These are phyloP conservation scores for Periparus ater DNA, from an alignment of 2,797 vertebrate species.

Conservation along the genomic window DNA sequence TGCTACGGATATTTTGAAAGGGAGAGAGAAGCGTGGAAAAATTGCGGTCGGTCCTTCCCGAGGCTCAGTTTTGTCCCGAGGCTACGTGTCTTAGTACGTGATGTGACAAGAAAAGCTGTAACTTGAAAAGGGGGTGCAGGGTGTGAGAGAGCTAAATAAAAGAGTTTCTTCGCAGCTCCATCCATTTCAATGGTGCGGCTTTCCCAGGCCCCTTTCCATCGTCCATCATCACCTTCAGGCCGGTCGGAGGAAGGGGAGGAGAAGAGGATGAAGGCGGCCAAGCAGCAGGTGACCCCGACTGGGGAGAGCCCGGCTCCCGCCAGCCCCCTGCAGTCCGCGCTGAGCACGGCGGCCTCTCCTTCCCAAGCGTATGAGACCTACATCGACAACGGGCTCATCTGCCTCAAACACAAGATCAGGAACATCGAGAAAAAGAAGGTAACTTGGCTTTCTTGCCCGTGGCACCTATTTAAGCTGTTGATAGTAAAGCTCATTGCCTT, in stretches of 20 bases:
- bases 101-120: background rate
- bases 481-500: background rate
- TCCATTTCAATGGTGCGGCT: conserved; percentile 88
- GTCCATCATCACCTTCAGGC: conserved; percentile 73
- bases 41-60: fast-evolving
- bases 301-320: conserved; percentile 67
- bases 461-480: background rate
- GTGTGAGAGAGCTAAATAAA: background rate
- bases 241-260: conserved; percentile 63
- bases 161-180: conserved; percentile 57
- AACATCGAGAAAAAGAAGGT: conserved; percentile 99
- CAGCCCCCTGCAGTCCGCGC: conserved; percentile 69
- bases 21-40: background rate
- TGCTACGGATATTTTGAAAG: background rate
- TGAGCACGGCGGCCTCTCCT: conserved; percentile 69
- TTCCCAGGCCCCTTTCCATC: conserved; percentile 73
- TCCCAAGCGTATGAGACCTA: conserved; percentile 92
- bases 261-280: conserved; percentile 76
- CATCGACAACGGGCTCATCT: conserved; percentile 93
- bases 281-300: conserved; percentile 63
- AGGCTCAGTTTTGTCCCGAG: background rate
- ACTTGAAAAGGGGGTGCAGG: background rate
- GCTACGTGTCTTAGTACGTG: fast-evolving
- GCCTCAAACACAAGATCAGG: conserved; percentile 95
- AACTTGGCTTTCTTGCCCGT: background rate